These are phyloP conservation scores for Agrypnus murinus DNA, from an alignment of 2,888 invertebrate genomes.

Conservation along the genomic window DNA sequence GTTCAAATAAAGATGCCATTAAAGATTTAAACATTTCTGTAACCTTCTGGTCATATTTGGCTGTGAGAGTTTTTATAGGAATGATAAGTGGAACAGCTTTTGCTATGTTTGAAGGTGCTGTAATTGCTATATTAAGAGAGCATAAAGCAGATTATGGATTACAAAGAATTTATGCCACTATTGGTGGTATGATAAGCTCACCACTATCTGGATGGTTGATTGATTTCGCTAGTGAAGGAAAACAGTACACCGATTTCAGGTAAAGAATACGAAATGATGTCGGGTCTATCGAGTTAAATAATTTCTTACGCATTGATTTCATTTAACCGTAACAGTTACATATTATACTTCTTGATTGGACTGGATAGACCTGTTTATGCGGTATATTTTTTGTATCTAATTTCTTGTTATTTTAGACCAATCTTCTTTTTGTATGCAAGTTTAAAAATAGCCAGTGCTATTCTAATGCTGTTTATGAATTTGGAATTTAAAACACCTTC, in stretches of 20 bases:
- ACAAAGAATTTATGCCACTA: slow-evolving; percentile 83
- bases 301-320: too few relatives aligned
- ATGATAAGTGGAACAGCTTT: slow-evolving; percentile 84
- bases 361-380: too few relatives aligned
- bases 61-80: slow-evolving; percentile 77
- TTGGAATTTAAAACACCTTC: slow-evolving; percentile 85
- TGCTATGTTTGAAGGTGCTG: slow-evolving; percentile 88
- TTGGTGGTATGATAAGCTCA: slow-evolving; percentile 87
- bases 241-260: slow-evolving; percentile 84
- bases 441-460: slow-evolving; percentile 79
- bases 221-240: slow-evolving; percentile 82
- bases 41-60: slow-evolving; percentile 84
- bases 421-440: slow-evolving; percentile 85
- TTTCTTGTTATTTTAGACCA: slow-evolving; percentile 73
- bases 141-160: slow-evolving; percentile 86
- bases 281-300: too few relatives aligned
- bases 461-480: slow-evolving; percentile 82
- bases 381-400: background rate
- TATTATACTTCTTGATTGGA: background rate
- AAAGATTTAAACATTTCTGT: slow-evolving; percentile 78
- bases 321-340: background rate
- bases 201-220: slow-evolving; percentile 84
- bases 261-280: too few relatives aligned
- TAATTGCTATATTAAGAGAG: slow-evolving; percentile 83
- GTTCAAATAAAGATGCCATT: slow-evolving; percentile 75